Evolutionary conservation across 2,888 invertebrate genomes (phyloP), one percentile per base, ranked within the genome.

Genomic region (Neoitamus cyanurus): DNA sequence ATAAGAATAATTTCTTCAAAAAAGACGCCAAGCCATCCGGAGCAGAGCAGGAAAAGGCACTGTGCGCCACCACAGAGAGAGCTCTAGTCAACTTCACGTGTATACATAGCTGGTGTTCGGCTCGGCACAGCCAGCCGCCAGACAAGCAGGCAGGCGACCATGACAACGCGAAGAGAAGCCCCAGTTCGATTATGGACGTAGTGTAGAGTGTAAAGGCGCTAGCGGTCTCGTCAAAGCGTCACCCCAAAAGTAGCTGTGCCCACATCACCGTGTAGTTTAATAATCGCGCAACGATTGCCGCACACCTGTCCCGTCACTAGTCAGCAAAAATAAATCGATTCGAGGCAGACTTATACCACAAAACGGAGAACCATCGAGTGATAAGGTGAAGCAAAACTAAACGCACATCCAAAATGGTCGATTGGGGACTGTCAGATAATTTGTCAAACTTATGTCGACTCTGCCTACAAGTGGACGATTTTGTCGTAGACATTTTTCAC

Each of bases 401-500:
- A 83, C 73, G 46, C 83, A 83, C 72, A 5, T 34, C 48, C 58
- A 83, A 73, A 73, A 83, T 83, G 83, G 83, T 73, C 20, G 83
- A 83, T 30, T 69, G 72, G 42, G 72, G 37, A n/a, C 28, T 83
- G 83, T 83, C 83, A 58, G 75, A 83, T 25, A 77, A 84, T 69
- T 77, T 84, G 58, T 7, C 75, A 42, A 87, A 86, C 84, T 83
- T 88, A 7, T 95, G 95, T 91, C 93, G 95, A 37, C 90, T 95
- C 86, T 95, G 95, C 89, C 91, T 95, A 88, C 92, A 92, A 87
- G 93, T 93, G 89, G 93, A 93, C 88, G 92, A 94, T 83, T 92
- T 94, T 87, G 93, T 93, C 90, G 91, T 93, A 86, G 94, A 94
- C 83, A 93, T 95, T 88, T 94, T 94, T 90, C 93, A 93, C 87